Base-by-base conservation (phyloP, 2,888 invertebrate genomes). In the Ctenicera cuprea region DNA sequence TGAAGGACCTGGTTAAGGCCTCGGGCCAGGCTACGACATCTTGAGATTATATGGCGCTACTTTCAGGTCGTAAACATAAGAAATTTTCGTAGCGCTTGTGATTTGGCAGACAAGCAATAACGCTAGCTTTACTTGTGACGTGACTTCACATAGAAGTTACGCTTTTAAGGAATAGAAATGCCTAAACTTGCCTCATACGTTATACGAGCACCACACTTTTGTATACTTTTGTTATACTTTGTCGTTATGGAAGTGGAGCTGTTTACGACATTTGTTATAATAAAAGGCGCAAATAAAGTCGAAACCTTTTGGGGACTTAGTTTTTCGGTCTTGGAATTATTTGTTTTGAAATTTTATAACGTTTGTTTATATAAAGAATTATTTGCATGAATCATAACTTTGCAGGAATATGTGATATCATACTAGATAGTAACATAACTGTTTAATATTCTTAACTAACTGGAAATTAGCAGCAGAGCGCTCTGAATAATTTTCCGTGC, bases 41-140 rank as follows among this genome's bases (percentile, higher is more conserved):
- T 70, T 66, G 71, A 71, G 70, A 59, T 70, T 74, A 71, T 74
- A 70, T 67, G 71, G 62, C 20, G 22, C 62, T 45, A 71, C 48
- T 71, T 74, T 66, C 50, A 67, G 62, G 54, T 71, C 66, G 62
- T 70, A 71, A 71, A 74, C 63, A 66, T 22, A 61, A 71, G 70
- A 74, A 71, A 74, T 70, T 70, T 74, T 74, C 41, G 70, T 70
- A 66, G 66, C 38, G 65, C 52, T 37, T 66, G 66, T 65, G 70
- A 74, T 74, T 74, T 50, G 61, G 70, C 52, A 73, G 65, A 69
- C 69, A 69, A 73, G 73, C 50, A 73, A 73, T 73, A 73, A 73
- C 69, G 50, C 54, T 65, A 73, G 64, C 69, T 73, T 65, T 70
- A 69, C 70, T 69, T 65, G 20, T 70, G 73, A 52, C 73, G 73